These are phyloP conservation scores for Etheostoma perlongum DNA, from an alignment of 2,797 vertebrate genomes.

Conservation along the genomic window DNA sequence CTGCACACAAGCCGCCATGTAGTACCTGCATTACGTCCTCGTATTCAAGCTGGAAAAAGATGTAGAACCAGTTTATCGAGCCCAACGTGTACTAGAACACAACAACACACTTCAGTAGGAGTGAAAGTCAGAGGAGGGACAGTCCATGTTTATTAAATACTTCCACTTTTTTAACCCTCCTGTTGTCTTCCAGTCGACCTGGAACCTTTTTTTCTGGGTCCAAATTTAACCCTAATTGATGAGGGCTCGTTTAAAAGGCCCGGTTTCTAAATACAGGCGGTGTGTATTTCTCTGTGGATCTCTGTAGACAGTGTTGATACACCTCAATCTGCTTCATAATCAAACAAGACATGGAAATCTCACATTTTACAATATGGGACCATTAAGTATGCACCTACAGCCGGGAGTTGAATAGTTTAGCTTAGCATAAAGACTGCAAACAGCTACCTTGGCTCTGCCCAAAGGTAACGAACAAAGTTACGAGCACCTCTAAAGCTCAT, in stretches of 20 bases:
- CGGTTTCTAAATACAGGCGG: too few relatives aligned
- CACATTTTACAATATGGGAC: too few relatives aligned
- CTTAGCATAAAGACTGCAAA: neutral
- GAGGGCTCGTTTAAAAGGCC: too few relatives aligned
- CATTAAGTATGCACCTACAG: neutral
- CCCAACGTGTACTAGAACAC: neutral
- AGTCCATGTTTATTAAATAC: neutral
- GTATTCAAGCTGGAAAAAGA: slow-evolving; percentile 55
- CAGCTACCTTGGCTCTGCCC: neutral
- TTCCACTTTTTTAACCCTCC: neutral
- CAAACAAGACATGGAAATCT: too few relatives aligned
- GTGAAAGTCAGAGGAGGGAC: neutral
- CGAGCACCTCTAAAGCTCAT: neutral
- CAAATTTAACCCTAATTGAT: too few relatives aligned
- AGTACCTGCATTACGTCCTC: slow-evolving; percentile 43
- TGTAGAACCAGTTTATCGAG: slow-evolving; percentile 53
- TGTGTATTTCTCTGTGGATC: too few relatives aligned
- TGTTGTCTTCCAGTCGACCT: too few relatives aligned
- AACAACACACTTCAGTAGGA: neutral
- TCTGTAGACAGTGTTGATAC: too few relatives aligned
- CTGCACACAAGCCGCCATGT: slow-evolving; percentile 5
- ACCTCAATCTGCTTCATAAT: too few relatives aligned
- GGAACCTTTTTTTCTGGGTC: too few relatives aligned
- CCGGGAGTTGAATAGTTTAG: neutral
- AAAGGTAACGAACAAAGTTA: neutral